Evolutionary conservation across 2,113 vertebrate species (phyloP).

Genomic region (Myrmecobius fasciatus): DNA sequence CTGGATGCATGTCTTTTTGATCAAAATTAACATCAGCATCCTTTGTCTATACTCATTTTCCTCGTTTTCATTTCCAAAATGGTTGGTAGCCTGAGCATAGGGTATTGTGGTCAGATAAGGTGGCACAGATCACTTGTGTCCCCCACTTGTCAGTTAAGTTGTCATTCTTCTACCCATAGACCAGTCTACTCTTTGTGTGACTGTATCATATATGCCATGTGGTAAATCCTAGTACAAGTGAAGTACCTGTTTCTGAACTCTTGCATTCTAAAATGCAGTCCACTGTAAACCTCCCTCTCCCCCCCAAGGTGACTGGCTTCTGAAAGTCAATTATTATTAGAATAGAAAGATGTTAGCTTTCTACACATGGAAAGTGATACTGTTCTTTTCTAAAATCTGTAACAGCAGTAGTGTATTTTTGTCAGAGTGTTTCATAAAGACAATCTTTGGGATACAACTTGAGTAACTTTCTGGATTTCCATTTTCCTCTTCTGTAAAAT

Average conservation of each 20-base stretch:
- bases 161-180: not conserved
- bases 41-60: not conserved
- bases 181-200: not conserved
- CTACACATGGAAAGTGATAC: not conserved
- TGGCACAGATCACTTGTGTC: not conserved
- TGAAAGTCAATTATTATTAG: not conserved
- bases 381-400: not conserved
- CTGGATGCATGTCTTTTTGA: not conserved
- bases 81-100: not conserved
- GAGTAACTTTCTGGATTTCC: not conserved
- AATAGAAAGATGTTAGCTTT: not conserved
- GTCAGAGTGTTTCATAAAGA: not conserved
- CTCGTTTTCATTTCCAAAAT: not conserved
- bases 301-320: not conserved
- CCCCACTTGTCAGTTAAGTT: not conserved
- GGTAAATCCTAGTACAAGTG: not conserved
- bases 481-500: not conserved
- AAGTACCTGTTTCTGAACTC: not conserved
- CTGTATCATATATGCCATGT: not conserved
- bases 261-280: not conserved
- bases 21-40: not conserved
- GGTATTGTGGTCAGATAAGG: not conserved
- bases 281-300: not conserved
- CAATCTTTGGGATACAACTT: not conserved
- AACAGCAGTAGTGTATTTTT: not conserved